Percentiles rank a stretch among this genome's conserved stretches.
These are phyloP conservation scores for Pogona vitticeps DNA, from an alignment of 2,113 vertebrate species.

Conservation along the genomic window DNA sequence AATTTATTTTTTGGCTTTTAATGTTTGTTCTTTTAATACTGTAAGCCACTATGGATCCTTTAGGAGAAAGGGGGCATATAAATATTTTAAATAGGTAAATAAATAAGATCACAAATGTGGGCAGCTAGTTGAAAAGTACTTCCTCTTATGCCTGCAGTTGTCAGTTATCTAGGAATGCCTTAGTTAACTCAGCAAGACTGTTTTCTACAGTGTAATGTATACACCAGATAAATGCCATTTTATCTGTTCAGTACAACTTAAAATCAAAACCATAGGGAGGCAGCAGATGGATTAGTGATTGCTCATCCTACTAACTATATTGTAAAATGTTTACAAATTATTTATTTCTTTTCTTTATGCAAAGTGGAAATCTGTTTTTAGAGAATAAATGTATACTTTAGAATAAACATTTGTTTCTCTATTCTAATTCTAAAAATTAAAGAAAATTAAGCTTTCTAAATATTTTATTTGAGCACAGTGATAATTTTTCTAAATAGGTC, in stretches of 20 bases:
- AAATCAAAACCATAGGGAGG: constrained; percentile 12
- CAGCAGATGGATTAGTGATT: constrained; percentile 37
- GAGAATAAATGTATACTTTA: constrained; percentile 14
- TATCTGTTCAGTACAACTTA: constrained; percentile 47
- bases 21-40: background rate
- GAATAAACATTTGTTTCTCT: background rate
- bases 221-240: constrained; percentile 37
- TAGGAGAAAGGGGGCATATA: too few species aligned
- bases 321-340: background rate
- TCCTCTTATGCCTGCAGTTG: background rate
- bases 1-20: too few species aligned
- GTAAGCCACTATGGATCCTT: constrained; percentile 11
- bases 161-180: background rate
- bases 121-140: background rate
- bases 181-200: background rate
- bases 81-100: background rate
- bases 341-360: background rate
- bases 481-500: background rate
- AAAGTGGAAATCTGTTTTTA: background rate
- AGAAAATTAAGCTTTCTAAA: constrained; percentile 6
- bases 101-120: background rate
- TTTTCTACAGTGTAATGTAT: constrained; percentile 30
- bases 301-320: constrained; percentile 27
- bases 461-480: background rate
- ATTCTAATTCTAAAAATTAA: background rate